These are phyloP conservation scores for Chrosomus eos DNA, from an alignment of 2,797 vertebrate species.

Conservation along the genomic window DNA sequence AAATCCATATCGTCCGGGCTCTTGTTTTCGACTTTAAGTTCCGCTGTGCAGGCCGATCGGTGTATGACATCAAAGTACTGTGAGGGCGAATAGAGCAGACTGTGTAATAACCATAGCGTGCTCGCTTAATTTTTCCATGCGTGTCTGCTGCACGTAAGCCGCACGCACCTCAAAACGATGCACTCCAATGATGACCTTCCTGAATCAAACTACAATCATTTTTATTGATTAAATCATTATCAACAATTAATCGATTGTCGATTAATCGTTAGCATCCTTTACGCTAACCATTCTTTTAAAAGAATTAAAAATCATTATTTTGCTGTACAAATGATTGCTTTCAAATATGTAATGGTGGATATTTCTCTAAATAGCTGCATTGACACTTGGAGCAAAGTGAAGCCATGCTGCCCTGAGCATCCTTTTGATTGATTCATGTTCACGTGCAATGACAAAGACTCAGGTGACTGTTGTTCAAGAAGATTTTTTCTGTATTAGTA, in stretches of 20 bases:
- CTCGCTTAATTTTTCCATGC: not conserved
- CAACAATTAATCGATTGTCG: not conserved
- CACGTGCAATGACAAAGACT: slow-evolving; percentile 68
- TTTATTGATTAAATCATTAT: not conserved
- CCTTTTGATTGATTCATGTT: slow-evolving; percentile 79
- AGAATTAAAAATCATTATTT: too few species aligned
- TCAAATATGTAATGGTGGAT: not conserved
- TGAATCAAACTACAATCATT: not conserved
- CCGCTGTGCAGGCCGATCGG: not conserved
- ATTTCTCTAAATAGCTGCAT: slow-evolving; percentile 73
- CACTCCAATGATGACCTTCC: not conserved
- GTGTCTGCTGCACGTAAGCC: not conserved
- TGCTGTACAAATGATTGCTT: not conserved
- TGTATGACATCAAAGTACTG: not conserved
- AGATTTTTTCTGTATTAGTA: not conserved
- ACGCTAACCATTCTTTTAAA: not conserved
- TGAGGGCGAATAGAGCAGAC: not conserved
- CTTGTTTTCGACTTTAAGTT: not conserved
- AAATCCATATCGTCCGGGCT: too few species aligned
- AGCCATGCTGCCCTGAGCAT: slow-evolving; percentile 84
- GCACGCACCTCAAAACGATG: not conserved
- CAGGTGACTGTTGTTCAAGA: slow-evolving; percentile 68
- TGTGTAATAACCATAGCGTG: rapidly evolving
- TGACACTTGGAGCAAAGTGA: slow-evolving; percentile 83
- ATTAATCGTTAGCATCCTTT: not conserved